phyloP scores from a whole-genome alignment of 2,888 invertebrate species.

The Noctua comes region DNA sequence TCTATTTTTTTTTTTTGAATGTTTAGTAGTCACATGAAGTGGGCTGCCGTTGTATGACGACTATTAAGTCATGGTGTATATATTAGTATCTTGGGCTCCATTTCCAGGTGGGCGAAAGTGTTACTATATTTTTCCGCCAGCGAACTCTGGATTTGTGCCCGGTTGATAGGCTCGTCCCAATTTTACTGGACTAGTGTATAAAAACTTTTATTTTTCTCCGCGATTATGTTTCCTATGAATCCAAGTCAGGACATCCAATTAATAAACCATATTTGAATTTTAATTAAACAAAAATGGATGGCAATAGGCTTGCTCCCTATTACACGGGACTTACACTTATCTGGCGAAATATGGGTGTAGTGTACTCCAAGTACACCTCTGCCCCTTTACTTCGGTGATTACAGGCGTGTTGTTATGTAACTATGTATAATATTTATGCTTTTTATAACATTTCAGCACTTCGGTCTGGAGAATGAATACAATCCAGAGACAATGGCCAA shows the following conservation, averaged over 20 bases:
- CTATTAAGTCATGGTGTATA: too few species aligned
- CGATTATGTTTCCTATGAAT: too few species aligned
- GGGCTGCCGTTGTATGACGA: too few species aligned
- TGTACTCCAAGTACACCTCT: neutral
- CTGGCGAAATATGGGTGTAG: neutral
- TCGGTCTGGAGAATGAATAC: conserved; percentile 83
- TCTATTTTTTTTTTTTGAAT: too few species aligned
- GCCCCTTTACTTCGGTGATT: neutral
- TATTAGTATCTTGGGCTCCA: neutral
- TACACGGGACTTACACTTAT: neutral
- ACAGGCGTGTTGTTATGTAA: neutral
- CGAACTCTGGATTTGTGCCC: too few species aligned
- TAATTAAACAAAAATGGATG: neutral
- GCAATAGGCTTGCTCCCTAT: neutral
- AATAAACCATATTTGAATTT: too few species aligned
- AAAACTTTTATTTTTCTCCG: too few species aligned
- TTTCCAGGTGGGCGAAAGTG: neutral
- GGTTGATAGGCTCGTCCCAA: too few species aligned
- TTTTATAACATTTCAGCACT: conserved; percentile 75
- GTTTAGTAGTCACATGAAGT: too few species aligned
- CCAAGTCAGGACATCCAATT: neutral
- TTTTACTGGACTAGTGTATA: too few species aligned
- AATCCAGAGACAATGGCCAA: conserved; percentile 83
- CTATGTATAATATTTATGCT: conserved; percentile 1
- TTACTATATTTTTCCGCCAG: neutral